Percentiles rank a stretch among this genome's conserved stretches.
phyloP scores from a whole-genome alignment of 2,797 vertebrate species.

The Clangula hyemalis region DNA sequence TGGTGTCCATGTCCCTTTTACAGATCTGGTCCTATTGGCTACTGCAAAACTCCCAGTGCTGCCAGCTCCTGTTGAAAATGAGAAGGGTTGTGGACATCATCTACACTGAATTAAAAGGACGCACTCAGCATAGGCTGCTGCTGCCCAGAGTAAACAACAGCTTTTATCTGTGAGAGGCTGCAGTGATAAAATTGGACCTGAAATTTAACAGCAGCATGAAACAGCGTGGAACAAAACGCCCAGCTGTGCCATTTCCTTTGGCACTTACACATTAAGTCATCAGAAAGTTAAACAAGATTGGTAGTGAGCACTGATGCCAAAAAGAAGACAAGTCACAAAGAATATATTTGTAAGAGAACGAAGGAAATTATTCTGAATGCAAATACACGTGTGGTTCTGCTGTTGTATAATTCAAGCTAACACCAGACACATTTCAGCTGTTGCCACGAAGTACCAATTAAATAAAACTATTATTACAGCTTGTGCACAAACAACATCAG shows the following conservation, averaged over 20 bases:
- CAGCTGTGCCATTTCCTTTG: conserved; percentile 4
- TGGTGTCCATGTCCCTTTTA: not conserved
- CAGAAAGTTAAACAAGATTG: not conserved
- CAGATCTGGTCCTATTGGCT: not conserved
- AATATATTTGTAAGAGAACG: not conserved
- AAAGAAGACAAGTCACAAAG: not conserved
- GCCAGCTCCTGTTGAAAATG: not conserved
- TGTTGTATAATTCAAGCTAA: not conserved
- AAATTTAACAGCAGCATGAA: conserved; percentile 23
- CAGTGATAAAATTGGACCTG: conserved; percentile 1
- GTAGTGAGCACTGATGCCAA: not conserved
- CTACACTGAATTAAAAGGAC: not conserved
- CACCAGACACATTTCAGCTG: not conserved
- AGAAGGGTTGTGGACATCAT: not conserved
- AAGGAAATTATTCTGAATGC: not conserved
- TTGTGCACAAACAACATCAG: conserved; percentile 1
- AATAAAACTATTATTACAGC: conserved; percentile 16
- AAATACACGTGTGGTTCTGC: not conserved
- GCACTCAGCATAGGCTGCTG: not conserved
- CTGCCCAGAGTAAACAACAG: not conserved
- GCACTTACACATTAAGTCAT: not conserved
- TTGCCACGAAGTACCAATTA: not conserved
- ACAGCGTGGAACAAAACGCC: not conserved
- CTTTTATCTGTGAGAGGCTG: not conserved
- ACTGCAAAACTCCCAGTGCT: not conserved